A percentile compares a stretch with the other conserved stretches of the same genome.
Evolutionary conservation across 2,113 vertebrate genomes (phyloP).

Genomic region (Caranx ignobilis): DNA sequence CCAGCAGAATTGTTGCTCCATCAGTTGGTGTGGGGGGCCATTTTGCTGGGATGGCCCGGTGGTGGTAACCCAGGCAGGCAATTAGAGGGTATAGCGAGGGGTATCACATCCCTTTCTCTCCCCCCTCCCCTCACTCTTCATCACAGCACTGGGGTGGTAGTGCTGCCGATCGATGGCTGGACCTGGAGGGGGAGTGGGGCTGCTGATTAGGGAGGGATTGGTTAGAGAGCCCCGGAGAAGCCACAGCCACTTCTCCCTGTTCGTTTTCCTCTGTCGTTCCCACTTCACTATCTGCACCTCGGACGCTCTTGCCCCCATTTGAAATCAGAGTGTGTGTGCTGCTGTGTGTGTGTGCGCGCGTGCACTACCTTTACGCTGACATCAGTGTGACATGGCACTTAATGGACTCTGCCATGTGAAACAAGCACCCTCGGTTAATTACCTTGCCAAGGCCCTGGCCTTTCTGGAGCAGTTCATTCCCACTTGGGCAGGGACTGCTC

Average conservation of each 20-base stretch:
- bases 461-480: constrained; percentile 78
- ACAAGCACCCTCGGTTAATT: constrained; percentile 81
- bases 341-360: constrained; percentile 16
- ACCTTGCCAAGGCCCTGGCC: constrained; percentile 80
- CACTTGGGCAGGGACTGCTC: constrained; percentile 64
- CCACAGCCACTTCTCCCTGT: constrained; percentile 61
- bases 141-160: constrained; percentile 57
- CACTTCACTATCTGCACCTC: constrained; percentile 63
- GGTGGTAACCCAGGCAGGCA: constrained; percentile 68
- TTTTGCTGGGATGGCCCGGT: constrained; percentile 48
- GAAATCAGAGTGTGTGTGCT: constrained; percentile 15
- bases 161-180: constrained; percentile 67
- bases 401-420: constrained; percentile 84
- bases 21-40: constrained; percentile 44
- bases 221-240: constrained; percentile 54
- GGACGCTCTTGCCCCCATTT: constrained; percentile 50
- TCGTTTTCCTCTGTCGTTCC: constrained; percentile 61
- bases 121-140: constrained; percentile 52
- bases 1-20: constrained; percentile 63
- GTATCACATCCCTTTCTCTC: constrained; percentile 55
- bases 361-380: constrained; percentile 76
- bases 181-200: constrained; percentile 57
- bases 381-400: constrained; percentile 80
- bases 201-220: constrained; percentile 75
- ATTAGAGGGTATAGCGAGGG: constrained; percentile 71